phyloP scores from a whole-genome alignment of 2,888 invertebrate species.

The Octodonta nipae region DNA sequence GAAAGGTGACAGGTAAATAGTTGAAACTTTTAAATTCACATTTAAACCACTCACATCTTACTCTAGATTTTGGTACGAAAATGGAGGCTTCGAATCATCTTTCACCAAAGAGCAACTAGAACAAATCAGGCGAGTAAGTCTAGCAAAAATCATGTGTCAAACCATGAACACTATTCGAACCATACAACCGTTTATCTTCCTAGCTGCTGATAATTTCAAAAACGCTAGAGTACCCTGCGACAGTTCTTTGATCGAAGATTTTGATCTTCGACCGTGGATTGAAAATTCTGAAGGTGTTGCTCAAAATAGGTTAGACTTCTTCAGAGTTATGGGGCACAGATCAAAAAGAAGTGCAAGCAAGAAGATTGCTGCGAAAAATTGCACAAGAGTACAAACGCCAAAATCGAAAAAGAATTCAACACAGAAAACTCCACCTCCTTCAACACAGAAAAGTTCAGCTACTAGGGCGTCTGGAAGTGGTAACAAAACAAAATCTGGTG shows the following conservation, averaged over 20 bases:
- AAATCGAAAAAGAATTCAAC: too few relatives aligned
- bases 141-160: conserved; percentile 60
- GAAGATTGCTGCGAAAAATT: too few relatives aligned
- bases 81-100: conserved; percentile 56
- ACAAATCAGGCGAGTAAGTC: conserved; percentile 54
- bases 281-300: too few relatives aligned
- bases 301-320: too few relatives aligned
- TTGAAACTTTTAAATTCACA: background rate
- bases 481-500: too few relatives aligned
- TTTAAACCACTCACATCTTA: background rate
- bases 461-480: too few relatives aligned
- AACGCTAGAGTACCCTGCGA: conserved; percentile 48
- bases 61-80: conserved; percentile 68
- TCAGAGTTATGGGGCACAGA: too few relatives aligned
- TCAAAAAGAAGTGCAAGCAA: too few relatives aligned
- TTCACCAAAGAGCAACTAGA: conserved; percentile 65
- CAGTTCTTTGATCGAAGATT: conserved; percentile 37
- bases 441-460: too few relatives aligned
- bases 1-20: conserved; percentile 46
- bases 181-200: conserved; percentile 58
- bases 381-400: too few relatives aligned
- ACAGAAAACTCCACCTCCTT: too few relatives aligned
- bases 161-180: conserved; percentile 52
- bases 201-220: conserved; percentile 45
- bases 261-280: conserved; percentile 49